Conservation (phyloP, 1,140 invertebrate species). For the Drosophila arizonae region DNA sequence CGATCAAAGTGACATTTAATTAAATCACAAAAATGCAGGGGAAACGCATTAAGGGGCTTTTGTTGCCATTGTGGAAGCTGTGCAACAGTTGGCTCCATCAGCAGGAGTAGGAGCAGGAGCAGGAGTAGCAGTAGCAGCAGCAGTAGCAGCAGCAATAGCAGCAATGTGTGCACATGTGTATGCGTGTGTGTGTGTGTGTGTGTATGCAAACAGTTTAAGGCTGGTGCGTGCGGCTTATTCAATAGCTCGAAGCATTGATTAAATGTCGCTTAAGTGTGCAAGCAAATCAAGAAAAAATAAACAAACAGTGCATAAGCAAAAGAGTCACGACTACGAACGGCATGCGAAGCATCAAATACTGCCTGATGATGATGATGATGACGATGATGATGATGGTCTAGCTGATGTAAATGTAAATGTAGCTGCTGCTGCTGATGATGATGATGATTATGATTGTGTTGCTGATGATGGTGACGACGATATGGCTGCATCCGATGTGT, state of each 20-base stretch:
- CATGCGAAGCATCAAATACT: slow-evolving; percentile 1
- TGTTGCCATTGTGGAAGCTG: slow-evolving; percentile 6
- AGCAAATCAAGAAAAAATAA: slow-evolving; percentile 59
- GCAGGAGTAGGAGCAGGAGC: not conserved
- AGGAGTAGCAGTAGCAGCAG: not conserved
- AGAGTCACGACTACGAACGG: not conserved
- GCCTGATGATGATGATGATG: not conserved
- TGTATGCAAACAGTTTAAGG: slow-evolving; percentile 56
- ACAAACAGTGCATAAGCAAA: slow-evolving; percentile 12
- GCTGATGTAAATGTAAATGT: not conserved
- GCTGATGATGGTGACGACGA: slow-evolving; percentile 6
- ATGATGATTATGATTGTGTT: not conserved
- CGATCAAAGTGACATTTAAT: slow-evolving; percentile 76
- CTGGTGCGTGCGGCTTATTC: slow-evolving; percentile 56
- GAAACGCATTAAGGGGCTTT: slow-evolving; percentile 34
- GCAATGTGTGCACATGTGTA: slow-evolving; percentile 2
- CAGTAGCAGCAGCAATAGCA: not conserved
- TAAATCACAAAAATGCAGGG: slow-evolving; percentile 63
- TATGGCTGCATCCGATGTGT: slow-evolving; percentile 9
- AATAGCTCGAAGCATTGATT: slow-evolving; percentile 64
- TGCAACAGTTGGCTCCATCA: slow-evolving; percentile 39
- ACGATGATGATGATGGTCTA: not conserved
- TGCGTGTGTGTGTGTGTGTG: slow-evolving; percentile 13
- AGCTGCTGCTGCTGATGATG: not conserved
- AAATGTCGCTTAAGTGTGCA: slow-evolving; percentile 76